A percentile compares a stretch with the other conserved stretches of the same genome.
These are phyloP conservation scores for Arion vulgaris DNA, from an alignment of 1,140 invertebrate species.

Conservation along the genomic window DNA sequence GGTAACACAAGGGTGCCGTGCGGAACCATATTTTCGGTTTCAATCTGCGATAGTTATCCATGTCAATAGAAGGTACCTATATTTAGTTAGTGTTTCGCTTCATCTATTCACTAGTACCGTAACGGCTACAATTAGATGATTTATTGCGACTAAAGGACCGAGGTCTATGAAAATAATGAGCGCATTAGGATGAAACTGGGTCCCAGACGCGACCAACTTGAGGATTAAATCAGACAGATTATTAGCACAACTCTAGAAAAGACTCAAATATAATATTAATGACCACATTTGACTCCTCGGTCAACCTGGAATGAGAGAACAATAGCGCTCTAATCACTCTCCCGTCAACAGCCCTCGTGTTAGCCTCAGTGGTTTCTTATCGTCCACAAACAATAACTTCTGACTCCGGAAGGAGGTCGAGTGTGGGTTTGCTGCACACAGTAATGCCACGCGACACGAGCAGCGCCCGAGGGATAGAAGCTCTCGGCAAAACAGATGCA, in stretches of 20 bases:
- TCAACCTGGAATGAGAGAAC: background rate
- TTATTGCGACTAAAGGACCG: background rate
- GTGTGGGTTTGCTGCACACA: background rate
- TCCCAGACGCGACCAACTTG: background rate
- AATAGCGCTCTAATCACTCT: conserved; percentile 16
- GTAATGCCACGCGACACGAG: background rate
- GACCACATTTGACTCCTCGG: background rate
- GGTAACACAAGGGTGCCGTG: no score
- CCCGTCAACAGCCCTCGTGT: background rate
- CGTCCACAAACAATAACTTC: conserved; percentile 1
- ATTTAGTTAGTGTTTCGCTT: no score
- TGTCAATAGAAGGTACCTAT: no score
- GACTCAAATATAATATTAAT: conserved; percentile 5
- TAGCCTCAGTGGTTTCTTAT: background rate
- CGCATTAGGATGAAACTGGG: background rate
- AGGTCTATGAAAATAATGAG: background rate
- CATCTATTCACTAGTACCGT: no score
- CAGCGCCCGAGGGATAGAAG: background rate
- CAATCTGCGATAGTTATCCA: no score
- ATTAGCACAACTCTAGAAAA: background rate
- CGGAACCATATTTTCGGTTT: no score
- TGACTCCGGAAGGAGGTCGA: background rate
- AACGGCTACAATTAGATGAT: no score
- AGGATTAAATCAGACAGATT: background rate
- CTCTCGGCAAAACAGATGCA: background rate